phyloP scores from a whole-genome alignment of 2,888 invertebrate species.

The Metallyticus violacea region DNA sequence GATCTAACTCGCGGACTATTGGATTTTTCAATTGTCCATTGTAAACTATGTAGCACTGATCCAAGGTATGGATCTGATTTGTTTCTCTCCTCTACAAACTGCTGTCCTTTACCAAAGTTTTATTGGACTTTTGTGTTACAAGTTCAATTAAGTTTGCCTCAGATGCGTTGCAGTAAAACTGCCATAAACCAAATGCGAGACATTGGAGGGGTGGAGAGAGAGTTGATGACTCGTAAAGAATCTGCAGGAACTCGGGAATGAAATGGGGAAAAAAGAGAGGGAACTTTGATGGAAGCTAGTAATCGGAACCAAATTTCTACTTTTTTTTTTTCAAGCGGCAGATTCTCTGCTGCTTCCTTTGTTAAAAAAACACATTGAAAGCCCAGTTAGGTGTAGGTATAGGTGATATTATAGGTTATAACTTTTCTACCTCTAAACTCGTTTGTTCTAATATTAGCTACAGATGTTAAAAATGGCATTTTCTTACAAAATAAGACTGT shows the following conservation, averaged over 20 bases:
- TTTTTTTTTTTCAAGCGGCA: background rate
- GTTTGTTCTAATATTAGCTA: no score
- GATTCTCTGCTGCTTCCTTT: background rate
- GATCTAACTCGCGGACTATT: no score
- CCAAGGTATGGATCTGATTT: background rate
- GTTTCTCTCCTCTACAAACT: background rate
- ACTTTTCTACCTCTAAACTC: no score
- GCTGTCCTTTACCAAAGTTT: constrained; percentile 5
- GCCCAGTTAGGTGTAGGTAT: no score
- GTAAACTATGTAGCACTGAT: background rate
- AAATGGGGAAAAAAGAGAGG: background rate
- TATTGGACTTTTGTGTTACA: constrained; percentile 19
- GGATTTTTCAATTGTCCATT: no score
- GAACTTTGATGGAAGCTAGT: background rate
- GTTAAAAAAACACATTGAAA: background rate
- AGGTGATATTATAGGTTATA: no score
- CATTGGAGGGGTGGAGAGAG: background rate
- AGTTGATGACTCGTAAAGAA: background rate
- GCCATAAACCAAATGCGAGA: background rate
- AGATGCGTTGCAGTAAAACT: background rate
- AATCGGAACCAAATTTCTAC: background rate
- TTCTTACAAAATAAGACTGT: no score
- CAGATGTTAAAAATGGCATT: no score
- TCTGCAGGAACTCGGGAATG: background rate
- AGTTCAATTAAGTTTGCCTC: constrained; percentile 21